Evolutionary conservation across 2,888 invertebrate species (phyloP), one percentile per base, ranked within the genome.

Genomic region (Linyphia triangularis): DNA sequence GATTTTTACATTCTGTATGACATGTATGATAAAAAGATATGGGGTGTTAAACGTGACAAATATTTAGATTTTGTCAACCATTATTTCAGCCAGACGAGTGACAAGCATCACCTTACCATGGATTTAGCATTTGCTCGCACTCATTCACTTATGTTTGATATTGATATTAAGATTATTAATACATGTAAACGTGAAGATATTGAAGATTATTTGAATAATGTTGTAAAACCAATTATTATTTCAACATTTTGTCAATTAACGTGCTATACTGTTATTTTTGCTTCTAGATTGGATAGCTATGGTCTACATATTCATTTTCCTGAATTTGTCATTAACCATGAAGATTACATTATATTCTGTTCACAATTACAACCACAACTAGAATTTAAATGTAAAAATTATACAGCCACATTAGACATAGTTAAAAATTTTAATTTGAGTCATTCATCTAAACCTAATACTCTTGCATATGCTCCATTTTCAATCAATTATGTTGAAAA

Each of bases 241-340:
- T 73, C 72, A 1, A 10, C 28, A 5, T 73, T 73, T 30, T n/a
- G 28, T 28, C 28, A 26, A 30, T 9, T 40, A 40, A 16, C 13
- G 0, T 73, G 57, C 51, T 73, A 51, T 51, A 30, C 72, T n/a
- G 22, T 57, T n/a, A 73, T 73, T n/a, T 16, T 13, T n/a, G n/a
- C 40, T 7, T 26, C 28, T 51, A 24, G 72, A n/a, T n/a, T n/a
- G 7, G 2, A n/a, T 3, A 30, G 10, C 4, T 51, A 51, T 16
- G 72, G 72, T 16, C n/a, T 73, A n/a, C 72, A 73, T 57, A n/a
- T 73, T 0, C 72, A 73, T 57, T 28, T 73, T 26, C 72, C 72
- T 19, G 72, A 73, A 57, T 73, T 73, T 28, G 2, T 28, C 4
- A 73, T 73, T n/a, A 30, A 51, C 28, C 51, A 73, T 30, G 72